Conservation (phyloP, 1,140 invertebrate genomes). For the Microplitis mediator region DNA sequence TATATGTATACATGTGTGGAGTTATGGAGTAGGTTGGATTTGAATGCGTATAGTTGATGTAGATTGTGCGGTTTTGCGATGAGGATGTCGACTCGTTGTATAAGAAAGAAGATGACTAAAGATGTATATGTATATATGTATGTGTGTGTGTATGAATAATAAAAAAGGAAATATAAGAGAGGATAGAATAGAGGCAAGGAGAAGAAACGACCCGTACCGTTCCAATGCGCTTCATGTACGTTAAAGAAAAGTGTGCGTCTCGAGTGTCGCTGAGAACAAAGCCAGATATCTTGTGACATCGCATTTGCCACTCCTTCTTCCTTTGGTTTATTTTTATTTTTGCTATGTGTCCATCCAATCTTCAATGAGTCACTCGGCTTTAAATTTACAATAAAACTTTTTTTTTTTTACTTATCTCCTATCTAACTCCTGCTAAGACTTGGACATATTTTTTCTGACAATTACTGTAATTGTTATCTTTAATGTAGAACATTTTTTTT, state of each 20-base stretch:
- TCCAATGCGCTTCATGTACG: conserved; percentile 37
- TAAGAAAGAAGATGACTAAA: no score
- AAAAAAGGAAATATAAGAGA: not conserved
- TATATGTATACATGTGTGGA: no score
- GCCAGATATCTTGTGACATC: conserved; percentile 10
- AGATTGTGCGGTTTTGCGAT: not conserved
- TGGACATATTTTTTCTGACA: no score
- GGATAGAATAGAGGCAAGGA: not conserved
- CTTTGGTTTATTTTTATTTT: not conserved
- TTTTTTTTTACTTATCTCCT: not conserved
- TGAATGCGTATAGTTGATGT: not conserved
- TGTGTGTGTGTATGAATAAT: not conserved
- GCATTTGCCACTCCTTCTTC: not conserved
- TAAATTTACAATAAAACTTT: not conserved
- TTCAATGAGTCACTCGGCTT: conserved; percentile 2
- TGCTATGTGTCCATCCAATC: not conserved
- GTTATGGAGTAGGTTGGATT: not conserved
- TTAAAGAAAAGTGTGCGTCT: conserved; percentile 35
- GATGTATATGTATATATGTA: no score
- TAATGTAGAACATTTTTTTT: no score
- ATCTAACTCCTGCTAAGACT: not conserved
- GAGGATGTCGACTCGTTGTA: not conserved
- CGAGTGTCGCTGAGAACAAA: conserved; percentile 11
- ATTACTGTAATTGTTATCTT: no score
- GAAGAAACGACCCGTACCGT: not conserved